phyloP scores from a whole-genome alignment of 2,797 vertebrate species.

The Cynodonichthys magdalenae region DNA sequence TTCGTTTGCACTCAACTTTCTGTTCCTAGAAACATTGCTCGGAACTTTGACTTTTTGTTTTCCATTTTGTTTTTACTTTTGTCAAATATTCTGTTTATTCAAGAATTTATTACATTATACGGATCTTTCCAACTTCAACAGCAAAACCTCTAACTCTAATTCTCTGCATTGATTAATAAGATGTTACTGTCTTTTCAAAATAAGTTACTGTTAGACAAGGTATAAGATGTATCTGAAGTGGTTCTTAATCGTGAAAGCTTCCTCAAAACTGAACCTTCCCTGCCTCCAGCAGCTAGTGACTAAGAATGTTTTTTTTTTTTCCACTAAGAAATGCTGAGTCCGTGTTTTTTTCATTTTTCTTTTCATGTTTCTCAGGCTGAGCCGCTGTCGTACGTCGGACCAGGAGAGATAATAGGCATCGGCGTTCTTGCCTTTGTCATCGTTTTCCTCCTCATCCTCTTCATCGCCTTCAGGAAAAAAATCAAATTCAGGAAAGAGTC shows the following conservation, averaged over 20 bases:
- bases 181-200: too few relatives aligned
- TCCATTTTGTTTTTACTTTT: background rate
- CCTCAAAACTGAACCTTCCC: background rate
- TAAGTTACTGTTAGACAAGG: too few relatives aligned
- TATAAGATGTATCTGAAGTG: background rate
- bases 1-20: slow-evolving; percentile 3
- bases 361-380: slow-evolving; percentile 81
- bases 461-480: slow-evolving; percentile 90
- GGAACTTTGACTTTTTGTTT: slow-evolving; percentile 1
- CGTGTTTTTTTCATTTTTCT: slow-evolving; percentile 8
- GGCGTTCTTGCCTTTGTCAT: slow-evolving; percentile 90
- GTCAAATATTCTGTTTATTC: background rate
- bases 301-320: background rate
- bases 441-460: slow-evolving; percentile 87
- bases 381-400: slow-evolving; percentile 89
- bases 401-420: slow-evolving; percentile 94
- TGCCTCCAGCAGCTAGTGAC: background rate
- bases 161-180: background rate
- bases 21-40: background rate
- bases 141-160: slow-evolving; percentile 8
- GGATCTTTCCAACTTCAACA: slow-evolving; percentile 1
- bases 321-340: background rate
- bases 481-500: slow-evolving; percentile 89
- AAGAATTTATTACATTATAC: background rate
- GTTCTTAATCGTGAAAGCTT: background rate